Evolutionary conservation across 2,797 vertebrate genomes (phyloP), one percentile per base, ranked within the genome.

Genomic region (Syngnathus rostellatus): DNA sequence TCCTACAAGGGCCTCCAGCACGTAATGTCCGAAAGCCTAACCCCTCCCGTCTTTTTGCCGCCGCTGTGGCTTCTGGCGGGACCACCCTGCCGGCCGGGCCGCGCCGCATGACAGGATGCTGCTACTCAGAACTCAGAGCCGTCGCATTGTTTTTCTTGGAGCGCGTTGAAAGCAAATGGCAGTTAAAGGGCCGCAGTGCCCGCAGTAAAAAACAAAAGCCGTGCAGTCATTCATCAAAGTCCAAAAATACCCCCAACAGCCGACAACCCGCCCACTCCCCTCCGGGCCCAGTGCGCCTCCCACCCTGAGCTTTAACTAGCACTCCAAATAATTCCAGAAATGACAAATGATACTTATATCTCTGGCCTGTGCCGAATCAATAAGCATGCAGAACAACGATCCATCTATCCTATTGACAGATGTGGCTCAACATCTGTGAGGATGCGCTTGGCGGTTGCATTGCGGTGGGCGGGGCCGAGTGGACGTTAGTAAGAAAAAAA

Each of bases 321-420:
- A 95, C 94, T 95, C 73, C 88, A 93, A 94, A 94, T 96, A 95
- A 94, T 94, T 95, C 94, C 93, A 94, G 92, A 95, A 93, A 98
- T 98, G 96, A 99, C 96, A 96, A 96, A 98, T 96, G 94, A 92
- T 93, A 91, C 90, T 73, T 75, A 92, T 91, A 91, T 92, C 87
- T 91, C 90, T 92, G 92, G 93, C 94, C 93, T 88, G 92, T 90
- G 91, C 89, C 75, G 89, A 92, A 98, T 98, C 95, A 90, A 99
- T 98, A 94, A 88, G 92, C 89, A 91, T 90, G 90, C 91, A 90
- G 92, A 92, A 93, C 89, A 89, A 91, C 94, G 92, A 94, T 92
- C 90, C 92, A 91, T 94, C 94, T 94, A n/a, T n/a, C 80, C 81
- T 93, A 95, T 96, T 88, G 92, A 95, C 94, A 93, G 87, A 70